phyloP scores from a whole-genome alignment of 2,797 vertebrate genomes.

The Danio kyathit region DNA sequence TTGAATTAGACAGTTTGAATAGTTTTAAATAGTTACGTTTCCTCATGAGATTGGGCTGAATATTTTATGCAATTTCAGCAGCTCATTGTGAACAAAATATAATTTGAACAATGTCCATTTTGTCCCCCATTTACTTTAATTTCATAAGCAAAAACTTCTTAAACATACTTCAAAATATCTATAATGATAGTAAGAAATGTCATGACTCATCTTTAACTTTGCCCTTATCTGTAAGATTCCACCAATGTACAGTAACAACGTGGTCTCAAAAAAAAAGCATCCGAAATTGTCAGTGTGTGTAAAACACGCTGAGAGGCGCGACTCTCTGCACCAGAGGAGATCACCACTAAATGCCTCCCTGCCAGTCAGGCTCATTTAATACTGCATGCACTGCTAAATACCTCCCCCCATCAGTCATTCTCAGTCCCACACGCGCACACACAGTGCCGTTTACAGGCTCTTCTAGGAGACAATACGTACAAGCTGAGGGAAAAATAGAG shows the following conservation, averaged over 20 bases:
- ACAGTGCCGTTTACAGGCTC: conserved; percentile 81
- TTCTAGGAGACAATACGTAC: conserved; percentile 75
- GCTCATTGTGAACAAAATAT: no score
- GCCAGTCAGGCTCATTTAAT: conserved; percentile 73
- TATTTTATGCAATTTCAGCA: no score
- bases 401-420: conserved; percentile 26
- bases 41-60: no score
- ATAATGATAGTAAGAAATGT: neutral
- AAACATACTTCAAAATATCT: neutral
- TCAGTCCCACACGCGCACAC: conserved; percentile 32
- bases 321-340: conserved; percentile 63
- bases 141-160: neutral
- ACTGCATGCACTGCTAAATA: conserved; percentile 54
- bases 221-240: neutral
- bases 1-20: no score
- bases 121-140: neutral
- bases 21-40: no score
- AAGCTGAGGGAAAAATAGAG: conserved; percentile 53
- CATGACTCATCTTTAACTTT: neutral
- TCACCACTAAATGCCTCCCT: conserved; percentile 90
- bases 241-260: neutral
- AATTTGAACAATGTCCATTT: neutral
- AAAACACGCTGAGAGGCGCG: conserved; percentile 33
- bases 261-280: neutral
- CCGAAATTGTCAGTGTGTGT: conserved; percentile 20